Base-by-base conservation (phyloP, 2,888 invertebrate species). In the Noctua pronuba region DNA sequence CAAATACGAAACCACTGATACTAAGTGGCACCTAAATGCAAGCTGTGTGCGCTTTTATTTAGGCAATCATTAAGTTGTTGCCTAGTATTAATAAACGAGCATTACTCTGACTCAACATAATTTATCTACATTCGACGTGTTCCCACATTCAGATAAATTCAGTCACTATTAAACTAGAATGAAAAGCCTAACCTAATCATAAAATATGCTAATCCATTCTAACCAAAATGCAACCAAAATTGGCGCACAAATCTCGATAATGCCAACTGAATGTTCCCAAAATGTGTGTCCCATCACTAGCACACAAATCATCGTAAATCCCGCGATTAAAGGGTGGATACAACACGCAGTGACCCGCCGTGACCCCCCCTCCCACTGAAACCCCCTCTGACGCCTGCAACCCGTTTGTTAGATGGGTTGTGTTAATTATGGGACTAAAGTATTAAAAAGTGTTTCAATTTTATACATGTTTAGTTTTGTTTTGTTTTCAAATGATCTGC, bases 241-340 rank as follows among this genome's bases (percentile, higher is more conserved):
- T 44, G 52, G n/a, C 44, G 7, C 41, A 64, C 75, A 68, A 75
- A 73, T 79, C 70, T 67, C 73, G 72, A 73, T 85, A 76, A 67
- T 64, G 38, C 44, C 35, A 38, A 58, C 52, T 52, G 41, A 75
- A 62, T 67, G 49, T 82, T 77, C 79, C 86, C 83, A 72, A 70
- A 84, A 79, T 66, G 73, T 41, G 72, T 82, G 79, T 83, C 85
- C 35, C 87, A 86, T 73, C 87, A 79, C 87, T 88, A 88, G 72
- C 10, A 82, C 78, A 90, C 89, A 89, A 91, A 92, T 92, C 92
- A 89, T 90, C 88, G 88, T 89, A 90, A 92, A 92, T 90, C 90
- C 91, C 81, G 62, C 85, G 90, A 91, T 91, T 91, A 91, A 88
- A 86, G 88, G 84, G 90, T 80, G 85, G 87, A 87, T 89, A 86